Percentiles rank a stretch among this genome's conserved stretches.
Evolutionary conservation across 2,888 invertebrate species (phyloP).

Genomic region (Brachynemurus nebulosus): DNA sequence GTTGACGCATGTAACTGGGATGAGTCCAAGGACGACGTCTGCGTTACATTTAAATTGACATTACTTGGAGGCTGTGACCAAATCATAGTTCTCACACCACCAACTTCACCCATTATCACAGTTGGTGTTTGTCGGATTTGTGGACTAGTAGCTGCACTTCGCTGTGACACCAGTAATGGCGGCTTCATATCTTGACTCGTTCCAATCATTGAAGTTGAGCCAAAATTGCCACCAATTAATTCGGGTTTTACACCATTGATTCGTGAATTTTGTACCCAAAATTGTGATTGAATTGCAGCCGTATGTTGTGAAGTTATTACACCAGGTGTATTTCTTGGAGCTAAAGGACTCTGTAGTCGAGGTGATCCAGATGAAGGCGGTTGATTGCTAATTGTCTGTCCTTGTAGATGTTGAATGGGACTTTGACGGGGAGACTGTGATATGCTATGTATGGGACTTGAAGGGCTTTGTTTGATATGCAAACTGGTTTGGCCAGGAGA

Average conservation of each 20-base stretch:
- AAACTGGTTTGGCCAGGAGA: background rate
- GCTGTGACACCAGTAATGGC: slow-evolving; percentile 28
- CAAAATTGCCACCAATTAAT: slow-evolving; percentile 49
- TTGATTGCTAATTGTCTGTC: slow-evolving; percentile 3
- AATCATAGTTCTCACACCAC: slow-evolving; percentile 64
- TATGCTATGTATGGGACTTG: slow-evolving; percentile 5
- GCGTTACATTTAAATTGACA: slow-evolving; percentile 22
- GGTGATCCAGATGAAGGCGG: slow-evolving; percentile 16
- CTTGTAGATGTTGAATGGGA: slow-evolving; percentile 5
- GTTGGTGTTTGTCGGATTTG: slow-evolving; percentile 59
- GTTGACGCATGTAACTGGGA: slow-evolving; percentile 28
- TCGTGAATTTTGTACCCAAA: slow-evolving; percentile 37
- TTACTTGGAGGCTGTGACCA: slow-evolving; percentile 46
- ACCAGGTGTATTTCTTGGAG: slow-evolving; percentile 20
- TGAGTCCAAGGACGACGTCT: slow-evolving; percentile 18
- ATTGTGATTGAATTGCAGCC: slow-evolving; percentile 26
- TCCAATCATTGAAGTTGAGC: slow-evolving; percentile 17
- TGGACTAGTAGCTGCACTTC: slow-evolving; percentile 14
- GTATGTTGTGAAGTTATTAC: slow-evolving; percentile 27
- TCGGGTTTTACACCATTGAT: slow-evolving; percentile 74
- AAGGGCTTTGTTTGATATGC: slow-evolving; percentile 5
- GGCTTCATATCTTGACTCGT: slow-evolving; percentile 22
- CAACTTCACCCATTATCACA: slow-evolving; percentile 87
- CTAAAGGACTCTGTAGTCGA: slow-evolving; percentile 12
- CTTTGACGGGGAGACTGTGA: slow-evolving; percentile 10